Conservation (phyloP, 2,888 invertebrate genomes). For the Netelia melanura region DNA sequence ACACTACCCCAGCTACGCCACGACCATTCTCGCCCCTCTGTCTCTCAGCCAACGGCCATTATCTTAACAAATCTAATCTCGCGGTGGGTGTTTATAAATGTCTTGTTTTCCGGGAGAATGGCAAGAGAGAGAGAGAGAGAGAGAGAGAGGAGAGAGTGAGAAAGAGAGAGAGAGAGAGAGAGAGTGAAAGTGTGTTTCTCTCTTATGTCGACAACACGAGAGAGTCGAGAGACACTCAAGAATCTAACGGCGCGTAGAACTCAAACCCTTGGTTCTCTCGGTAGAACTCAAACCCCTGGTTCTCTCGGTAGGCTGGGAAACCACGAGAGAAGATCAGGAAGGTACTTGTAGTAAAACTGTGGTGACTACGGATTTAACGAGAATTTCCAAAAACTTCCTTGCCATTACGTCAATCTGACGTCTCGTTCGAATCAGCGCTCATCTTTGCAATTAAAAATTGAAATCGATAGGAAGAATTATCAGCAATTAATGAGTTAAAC, state of each 20-base stretch:
- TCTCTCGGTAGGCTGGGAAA: slow-evolving; percentile 23
- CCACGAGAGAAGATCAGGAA: slow-evolving; percentile 49
- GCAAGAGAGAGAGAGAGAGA: slow-evolving; percentile 60
- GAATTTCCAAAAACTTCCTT: slow-evolving; percentile 3
- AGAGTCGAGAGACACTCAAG: slow-evolving; percentile 61
- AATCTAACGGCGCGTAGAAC: slow-evolving; percentile 51
- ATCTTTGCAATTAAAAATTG: background rate
- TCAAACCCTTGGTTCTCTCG: slow-evolving; percentile 36
- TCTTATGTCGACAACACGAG: slow-evolving; percentile 52
- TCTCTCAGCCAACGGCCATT: slow-evolving; percentile 75
- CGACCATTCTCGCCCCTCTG: slow-evolving; percentile 49
- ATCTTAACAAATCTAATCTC: slow-evolving; percentile 85
- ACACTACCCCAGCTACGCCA: slow-evolving; percentile 56
- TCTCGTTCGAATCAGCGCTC: background rate
- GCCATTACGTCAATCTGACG: background rate
- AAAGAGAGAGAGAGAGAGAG: too few species aligned
- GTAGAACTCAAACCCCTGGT: slow-evolving; percentile 33
- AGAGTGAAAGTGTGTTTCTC: background rate
- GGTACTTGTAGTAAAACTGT: slow-evolving; percentile 28
- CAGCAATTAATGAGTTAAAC: too few species aligned
- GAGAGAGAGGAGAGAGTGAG: too few species aligned
- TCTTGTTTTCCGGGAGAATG: slow-evolving; percentile 82
- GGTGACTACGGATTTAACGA: background rate
- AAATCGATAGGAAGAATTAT: too few species aligned
- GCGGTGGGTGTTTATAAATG: slow-evolving; percentile 84